Base-by-base conservation (phyloP, 1,140 invertebrate genomes). In the Drosophila triauraria region DNA sequence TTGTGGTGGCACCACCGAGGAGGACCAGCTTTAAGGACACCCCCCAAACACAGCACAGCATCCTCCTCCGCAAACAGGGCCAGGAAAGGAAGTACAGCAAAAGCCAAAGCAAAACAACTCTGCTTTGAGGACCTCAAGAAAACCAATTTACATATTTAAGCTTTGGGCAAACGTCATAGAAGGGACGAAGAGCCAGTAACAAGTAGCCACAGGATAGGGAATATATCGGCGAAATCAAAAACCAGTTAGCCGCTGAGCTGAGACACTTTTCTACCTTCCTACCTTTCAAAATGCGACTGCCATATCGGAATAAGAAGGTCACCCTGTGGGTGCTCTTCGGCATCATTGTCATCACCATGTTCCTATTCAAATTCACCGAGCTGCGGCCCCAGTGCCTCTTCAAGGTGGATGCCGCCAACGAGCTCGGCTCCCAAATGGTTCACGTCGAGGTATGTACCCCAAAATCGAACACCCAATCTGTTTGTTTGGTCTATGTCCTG, bases 301-400 rank as follows among this genome's bases (percentile, higher is more conserved):
- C 91, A 42, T 92, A 91, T 80, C 80, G 92, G 43, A 93, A 92
- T 70, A 91, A 88, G 64, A 93, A 92, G 72, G 70, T 90, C 53
- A 83, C 92, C 74, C 83, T 93, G 59, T 93, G 92, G 92, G 88
- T 91, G 54, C 78, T 93, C 58, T 77, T 93, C 30, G 87, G 78
- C 61, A 75, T 93, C 64, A 81, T 93, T 65, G 92, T 91, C 54
- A 78, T 93, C 76, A 93, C 90, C 42, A 93, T 93, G 92, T 92
- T 93, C 84, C 72, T 93, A 72, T 91, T 93, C 75, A 93, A 93
- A 78, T 93, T 92, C 70, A 91, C 91, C 70, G 92, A 93, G 44
- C 65, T 93, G 72, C 82, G 92, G n/a, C 92, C 92, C 38, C 91
- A 80, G 54, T 93, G 92, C 74, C 85, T 93, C 59, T 93, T 93